Evolutionary conservation across 2,113 vertebrate genomes (phyloP), one percentile per base, ranked within the genome.

Genomic region (Xerus inauris): DNA sequence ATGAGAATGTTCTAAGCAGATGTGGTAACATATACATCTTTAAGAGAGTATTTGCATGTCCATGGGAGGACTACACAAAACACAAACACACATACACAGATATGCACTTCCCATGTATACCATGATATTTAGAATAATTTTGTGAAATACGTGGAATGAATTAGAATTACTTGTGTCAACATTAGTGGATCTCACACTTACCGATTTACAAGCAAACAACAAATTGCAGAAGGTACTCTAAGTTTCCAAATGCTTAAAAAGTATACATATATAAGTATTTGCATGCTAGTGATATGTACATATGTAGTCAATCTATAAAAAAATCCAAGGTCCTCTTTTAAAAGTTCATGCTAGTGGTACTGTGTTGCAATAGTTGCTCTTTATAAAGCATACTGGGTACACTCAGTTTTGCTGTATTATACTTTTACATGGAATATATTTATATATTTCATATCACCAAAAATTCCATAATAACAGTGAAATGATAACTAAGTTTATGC

Each of bases 171-270:
- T 24, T 32, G 3, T 38, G 19, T 69, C 16, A 91, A 20, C 8
- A 30, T 32, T 47, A 26, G 40, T 80, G 7, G 16, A 32, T 59
- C 17, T 69, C 69, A 82, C 22, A 82, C 1, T 35, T 13, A 81
- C 4, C 73, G 4, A 38, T 16, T 71, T 83, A 45, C 40, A 91
- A 71, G 47, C 19, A 82, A 82, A 30, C 11, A 28, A 62, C 9
- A 62, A 62, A 51, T 22, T 80, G 5, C 71, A 42, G 1, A 24
- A 85, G 2, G 1, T 64, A 82, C 45, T 85, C n/a, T 69, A 67
- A 67, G 81, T 45, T 75, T 85, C 20, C 35, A 81, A 94, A 67
- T 8, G 13, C 67, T 72, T 49, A 73, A 77, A 81, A 62, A n/a
- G 51, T 22, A 32, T 20, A 42, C 2, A 54, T 22, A 13, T 7